phyloP scores from a whole-genome alignment of 2,888 invertebrate genomes.

The Drosophila quinaria region DNA sequence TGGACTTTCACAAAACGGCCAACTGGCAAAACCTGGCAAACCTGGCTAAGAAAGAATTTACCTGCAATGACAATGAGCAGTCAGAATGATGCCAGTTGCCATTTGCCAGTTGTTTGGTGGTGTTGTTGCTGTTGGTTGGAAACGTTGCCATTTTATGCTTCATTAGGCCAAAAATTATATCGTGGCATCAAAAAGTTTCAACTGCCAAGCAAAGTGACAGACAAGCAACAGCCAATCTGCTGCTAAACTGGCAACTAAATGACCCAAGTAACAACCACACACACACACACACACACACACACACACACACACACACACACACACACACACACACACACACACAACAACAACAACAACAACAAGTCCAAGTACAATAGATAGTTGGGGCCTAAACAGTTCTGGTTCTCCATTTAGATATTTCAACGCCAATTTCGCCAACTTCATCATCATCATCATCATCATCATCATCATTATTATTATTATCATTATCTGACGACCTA shows the following conservation, averaged over 20 bases:
- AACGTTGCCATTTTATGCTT: constrained; percentile 74
- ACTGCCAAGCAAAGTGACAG: constrained; percentile 60
- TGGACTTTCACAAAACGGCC: constrained; percentile 73
- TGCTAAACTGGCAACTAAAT: constrained; percentile 65
- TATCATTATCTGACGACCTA: constrained; percentile 30
- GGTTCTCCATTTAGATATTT: constrained; percentile 43
- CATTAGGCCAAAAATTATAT: constrained; percentile 79
- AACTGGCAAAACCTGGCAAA: constrained; percentile 48
- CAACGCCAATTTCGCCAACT: constrained; percentile 45
- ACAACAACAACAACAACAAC: background rate
- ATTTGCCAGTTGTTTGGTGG: constrained; percentile 20
- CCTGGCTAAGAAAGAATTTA: constrained; percentile 55
- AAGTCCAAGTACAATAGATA: constrained; percentile 4
- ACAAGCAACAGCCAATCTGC: constrained; percentile 60
- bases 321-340: constrained; percentile 8
- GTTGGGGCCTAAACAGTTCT: constrained; percentile 31
- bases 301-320: constrained; percentile 3
- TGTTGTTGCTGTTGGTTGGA: constrained; percentile 4
- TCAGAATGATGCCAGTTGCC: constrained; percentile 52
- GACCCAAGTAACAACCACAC: constrained; percentile 48
- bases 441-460: constrained; percentile 37
- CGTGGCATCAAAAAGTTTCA: constrained; percentile 53
- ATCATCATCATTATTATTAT: constrained; percentile 14
- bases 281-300: background rate
- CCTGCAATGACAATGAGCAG: constrained; percentile 60